Base-by-base conservation (phyloP, 2,797 vertebrate genomes). In the Sternarchorhynchus goeldii region DNA sequence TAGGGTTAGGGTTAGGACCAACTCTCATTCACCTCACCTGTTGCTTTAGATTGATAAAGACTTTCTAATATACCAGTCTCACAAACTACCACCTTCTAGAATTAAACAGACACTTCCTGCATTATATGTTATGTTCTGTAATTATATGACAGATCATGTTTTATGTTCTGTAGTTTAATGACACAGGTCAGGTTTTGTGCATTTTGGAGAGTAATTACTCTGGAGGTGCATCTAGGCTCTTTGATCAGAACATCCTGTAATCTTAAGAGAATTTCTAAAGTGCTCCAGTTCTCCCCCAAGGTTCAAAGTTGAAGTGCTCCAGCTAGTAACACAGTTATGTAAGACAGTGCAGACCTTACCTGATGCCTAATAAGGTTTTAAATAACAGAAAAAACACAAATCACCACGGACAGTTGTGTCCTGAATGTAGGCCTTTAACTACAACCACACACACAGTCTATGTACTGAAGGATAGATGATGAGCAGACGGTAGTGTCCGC, bases 381-480 rank as follows among this genome's bases (percentile, higher is more conserved):
- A 21, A 58, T 58, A 0, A 5, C 3, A 7, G 12, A 31, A 31
- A 4, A 21, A 2, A 59, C 21, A 6, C 7, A 59, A 59, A 59
- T 3, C 58, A 72, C 79, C 67, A 53, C 39, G 65, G 31, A 69
- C 72, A 69, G 34, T 45, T n/a, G 57, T 32, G 36, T 68, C 72
- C 68, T 45, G 55, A 63, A 65, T 39, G 64, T 74, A 31, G 55
- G 68, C 64, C 72, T 74, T n/a, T 74, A 12, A 68, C 12, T 55
- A 59, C 4, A 29, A 75, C 32, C 55, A 70, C 56, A 67, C 60
- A 20, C 77, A 64, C 34, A 70, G 55, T 39, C 29, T 21, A 72
- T 31, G 32, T 71, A 78, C 70, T 75, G 73, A 79, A 73, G 76
- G 68, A 72, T 82, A 29, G 45, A 41, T 79, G 77, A 82, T 76